These are phyloP conservation scores for Aplysina aerophoba DNA, from an alignment of 37 sponge, comb jelly and placozoan genomes.

Conservation along the genomic window DNA sequence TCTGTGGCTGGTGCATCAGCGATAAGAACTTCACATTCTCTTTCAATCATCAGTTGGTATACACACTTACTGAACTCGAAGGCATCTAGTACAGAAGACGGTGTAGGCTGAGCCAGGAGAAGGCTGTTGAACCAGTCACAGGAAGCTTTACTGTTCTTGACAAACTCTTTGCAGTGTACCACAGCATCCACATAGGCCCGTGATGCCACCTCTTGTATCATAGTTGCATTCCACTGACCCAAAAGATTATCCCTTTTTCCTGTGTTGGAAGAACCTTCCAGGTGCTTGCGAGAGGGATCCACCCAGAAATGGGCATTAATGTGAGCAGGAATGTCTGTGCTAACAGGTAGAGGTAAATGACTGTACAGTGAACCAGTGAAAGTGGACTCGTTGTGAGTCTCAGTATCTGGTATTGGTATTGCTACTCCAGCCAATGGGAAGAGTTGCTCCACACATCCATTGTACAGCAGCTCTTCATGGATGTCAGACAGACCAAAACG, in stretches of 20 bases:
- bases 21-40: not conserved
- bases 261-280: slow-evolving; percentile 21
- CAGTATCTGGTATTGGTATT: slow-evolving; percentile 7
- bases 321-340: slow-evolving; percentile 61
- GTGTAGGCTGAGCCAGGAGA: slow-evolving; percentile 5
- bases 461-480: not conserved
- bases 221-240: slow-evolving; percentile 41
- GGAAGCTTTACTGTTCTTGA: not conserved
- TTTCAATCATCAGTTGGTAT: slow-evolving; percentile 14
- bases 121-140: slow-evolving; percentile 48
- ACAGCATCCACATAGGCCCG: slow-evolving; percentile 51
- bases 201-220: slow-evolving; percentile 32
- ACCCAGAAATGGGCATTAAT: slow-evolving; percentile 75
- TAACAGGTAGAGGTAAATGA: slow-evolving; percentile 59
- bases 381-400: too few species aligned
- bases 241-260: not conserved
- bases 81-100: not conserved
- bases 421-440: slow-evolving; percentile 65
- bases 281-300: slow-evolving; percentile 73
- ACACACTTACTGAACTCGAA: slow-evolving; percentile 5
- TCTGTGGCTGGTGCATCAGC: not conserved
- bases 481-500: slow-evolving; percentile 11
- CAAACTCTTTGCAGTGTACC: slow-evolving; percentile 10
- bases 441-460: slow-evolving; percentile 8
- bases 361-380: slow-evolving; percentile 45